Evolutionary conservation across 2,113 vertebrate genomes (phyloP).

Genomic region (Labeo rohita): DNA sequence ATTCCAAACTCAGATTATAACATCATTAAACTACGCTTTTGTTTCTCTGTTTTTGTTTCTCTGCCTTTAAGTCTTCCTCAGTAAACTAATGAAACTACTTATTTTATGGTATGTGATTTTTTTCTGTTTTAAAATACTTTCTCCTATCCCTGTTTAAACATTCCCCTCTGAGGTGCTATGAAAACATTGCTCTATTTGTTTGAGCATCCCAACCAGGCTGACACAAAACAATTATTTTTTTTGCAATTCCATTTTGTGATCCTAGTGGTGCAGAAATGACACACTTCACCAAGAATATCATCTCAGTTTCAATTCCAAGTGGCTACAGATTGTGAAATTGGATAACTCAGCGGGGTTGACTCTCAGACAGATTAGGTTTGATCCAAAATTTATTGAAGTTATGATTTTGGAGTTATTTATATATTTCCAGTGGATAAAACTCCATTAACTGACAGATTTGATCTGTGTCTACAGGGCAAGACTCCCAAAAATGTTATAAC

Average conservation of each 20-base stretch:
- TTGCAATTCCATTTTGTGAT: neutral
- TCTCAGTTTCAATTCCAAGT: slow-evolving; percentile 5
- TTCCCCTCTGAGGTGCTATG: neutral
- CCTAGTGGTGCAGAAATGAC: neutral
- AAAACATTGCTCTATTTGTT: neutral
- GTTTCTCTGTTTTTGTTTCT: too few relatives aligned
- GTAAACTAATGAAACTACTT: neutral
- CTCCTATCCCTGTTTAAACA: neutral
- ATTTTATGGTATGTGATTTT: neutral
- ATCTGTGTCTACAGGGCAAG: neutral
- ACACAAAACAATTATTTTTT: neutral
- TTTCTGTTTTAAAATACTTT: neutral
- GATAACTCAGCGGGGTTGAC: neutral
- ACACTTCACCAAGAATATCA: slow-evolving; percentile 4
- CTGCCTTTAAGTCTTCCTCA: neutral
- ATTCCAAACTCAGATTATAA: too few relatives aligned
- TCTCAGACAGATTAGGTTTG: slow-evolving; percentile 1
- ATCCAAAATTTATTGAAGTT: neutral
- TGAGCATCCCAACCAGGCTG: neutral
- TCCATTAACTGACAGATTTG: neutral
- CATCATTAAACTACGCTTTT: too few relatives aligned
- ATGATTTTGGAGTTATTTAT: neutral
- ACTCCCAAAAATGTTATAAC: neutral
- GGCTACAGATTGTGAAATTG: slow-evolving; percentile 5
- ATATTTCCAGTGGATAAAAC: neutral